These are phyloP conservation scores for Drosophila watanabei DNA, from an alignment of 1,140 invertebrate genomes.

Conservation along the genomic window DNA sequence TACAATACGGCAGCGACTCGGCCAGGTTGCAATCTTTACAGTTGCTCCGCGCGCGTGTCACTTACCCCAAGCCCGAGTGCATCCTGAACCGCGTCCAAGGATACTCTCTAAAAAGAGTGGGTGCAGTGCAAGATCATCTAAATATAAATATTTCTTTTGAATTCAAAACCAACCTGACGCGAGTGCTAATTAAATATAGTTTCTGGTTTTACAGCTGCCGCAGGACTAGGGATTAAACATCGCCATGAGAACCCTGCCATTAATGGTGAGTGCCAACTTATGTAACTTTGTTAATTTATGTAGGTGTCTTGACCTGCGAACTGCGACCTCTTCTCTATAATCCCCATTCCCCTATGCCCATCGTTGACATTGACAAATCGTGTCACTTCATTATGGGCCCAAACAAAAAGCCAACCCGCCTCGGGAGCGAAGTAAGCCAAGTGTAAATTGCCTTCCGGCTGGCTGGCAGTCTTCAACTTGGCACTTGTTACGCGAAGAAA, in stretches of 20 bases:
- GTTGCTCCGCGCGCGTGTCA: constrained; percentile 61
- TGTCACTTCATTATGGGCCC: constrained; percentile 61
- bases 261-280: constrained; percentile 55
- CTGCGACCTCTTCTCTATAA: constrained; percentile 26
- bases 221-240: constrained; percentile 26
- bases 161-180: neutral
- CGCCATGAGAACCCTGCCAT: constrained; percentile 70
- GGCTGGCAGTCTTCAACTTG: constrained; percentile 61
- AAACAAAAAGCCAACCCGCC: constrained; percentile 23
- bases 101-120: constrained; percentile 54
- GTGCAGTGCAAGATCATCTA: constrained; percentile 42
- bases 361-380: constrained; percentile 76
- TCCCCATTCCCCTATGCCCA: neutral
- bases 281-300: constrained; percentile 23
- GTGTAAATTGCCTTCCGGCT: constrained; percentile 72
- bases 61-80: constrained; percentile 12
- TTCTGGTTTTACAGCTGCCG: constrained; percentile 40
- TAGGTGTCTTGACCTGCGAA: constrained; percentile 58
- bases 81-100: constrained; percentile 48
- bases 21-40: constrained; percentile 45
- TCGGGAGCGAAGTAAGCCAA: constrained; percentile 49
- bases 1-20: constrained; percentile 70
- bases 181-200: constrained; percentile 32
- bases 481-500: constrained; percentile 70
- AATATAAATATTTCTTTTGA: neutral